A percentile compares a stretch with the other conserved stretches of the same genome.
These are phyloP conservation scores for Bettongia penicillata DNA, from an alignment of 2,113 vertebrate species.

Conservation along the genomic window DNA sequence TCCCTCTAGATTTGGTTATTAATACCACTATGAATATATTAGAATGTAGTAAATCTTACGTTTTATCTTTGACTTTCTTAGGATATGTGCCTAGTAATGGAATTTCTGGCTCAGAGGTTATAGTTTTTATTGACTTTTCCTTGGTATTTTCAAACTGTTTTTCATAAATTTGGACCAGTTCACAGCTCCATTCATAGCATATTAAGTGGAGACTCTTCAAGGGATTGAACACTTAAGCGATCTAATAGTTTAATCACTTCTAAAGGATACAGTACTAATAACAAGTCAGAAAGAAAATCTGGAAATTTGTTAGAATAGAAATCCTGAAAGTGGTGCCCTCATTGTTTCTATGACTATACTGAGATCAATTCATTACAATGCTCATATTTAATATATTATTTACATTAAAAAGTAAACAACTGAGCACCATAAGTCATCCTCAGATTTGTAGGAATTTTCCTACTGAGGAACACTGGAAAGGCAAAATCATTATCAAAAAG, in stretches of 20 bases:
- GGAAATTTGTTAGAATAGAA: background rate
- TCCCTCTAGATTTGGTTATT: background rate
- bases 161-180: background rate
- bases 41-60: background rate
- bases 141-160: background rate
- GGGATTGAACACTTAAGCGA: background rate
- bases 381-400: background rate
- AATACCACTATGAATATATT: background rate
- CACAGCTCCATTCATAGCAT: background rate
- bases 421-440: background rate
- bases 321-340: background rate
- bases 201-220: background rate
- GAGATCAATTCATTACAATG: background rate
- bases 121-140: background rate
- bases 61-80: background rate
- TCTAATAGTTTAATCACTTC: background rate
- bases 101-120: background rate
- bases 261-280: background rate
- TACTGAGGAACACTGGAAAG: background rate
- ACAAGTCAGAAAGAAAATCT: background rate
- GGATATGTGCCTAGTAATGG: background rate
- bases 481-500: slow-evolving; percentile 6
- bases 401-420: background rate
- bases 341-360: background rate
- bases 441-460: slow-evolving; percentile 9